Conservation (phyloP, 2,113 vertebrate species). For the Zootoca vivipara region DNA sequence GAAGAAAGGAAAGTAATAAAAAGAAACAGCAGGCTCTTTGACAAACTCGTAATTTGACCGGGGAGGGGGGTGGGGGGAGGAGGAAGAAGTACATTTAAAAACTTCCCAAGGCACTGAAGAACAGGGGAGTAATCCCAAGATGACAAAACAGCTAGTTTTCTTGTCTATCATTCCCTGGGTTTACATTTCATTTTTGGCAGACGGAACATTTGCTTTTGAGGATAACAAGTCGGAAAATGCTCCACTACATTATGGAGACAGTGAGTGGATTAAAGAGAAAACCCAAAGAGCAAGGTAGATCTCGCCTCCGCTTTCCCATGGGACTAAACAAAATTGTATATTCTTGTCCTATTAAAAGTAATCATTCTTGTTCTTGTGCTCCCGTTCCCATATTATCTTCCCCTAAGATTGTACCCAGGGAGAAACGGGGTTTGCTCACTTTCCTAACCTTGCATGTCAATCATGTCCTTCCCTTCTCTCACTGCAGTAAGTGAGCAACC, state of each 20-base stretch:
- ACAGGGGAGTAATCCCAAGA: neutral
- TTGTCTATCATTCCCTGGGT: neutral
- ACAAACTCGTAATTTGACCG: neutral
- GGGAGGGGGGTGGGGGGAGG: neutral
- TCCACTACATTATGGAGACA: rapidly evolving
- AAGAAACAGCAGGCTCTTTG: neutral
- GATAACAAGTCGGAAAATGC: neutral
- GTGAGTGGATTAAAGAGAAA: neutral
- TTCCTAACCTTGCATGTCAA: too few relatives aligned
- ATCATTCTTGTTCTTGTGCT: neutral
- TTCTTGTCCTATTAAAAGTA: neutral
- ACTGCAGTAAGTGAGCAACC: neutral
- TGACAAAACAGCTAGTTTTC: rapidly evolving
- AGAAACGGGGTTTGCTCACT: too few relatives aligned
- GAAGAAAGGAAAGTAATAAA: neutral
- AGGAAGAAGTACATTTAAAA: rapidly evolving
- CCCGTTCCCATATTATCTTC: neutral
- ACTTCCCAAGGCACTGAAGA: neutral
- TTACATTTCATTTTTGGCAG: conserved; percentile 19
- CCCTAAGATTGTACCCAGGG: neutral
- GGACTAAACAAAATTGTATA: neutral
- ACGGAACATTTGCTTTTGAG: neutral
- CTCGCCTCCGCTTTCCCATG: neutral
- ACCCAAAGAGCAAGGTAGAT: neutral
- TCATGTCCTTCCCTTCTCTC: neutral